Evolutionary conservation across 2,113 vertebrate genomes (phyloP).

Genomic region (Pelodiscus sinensis): DNA sequence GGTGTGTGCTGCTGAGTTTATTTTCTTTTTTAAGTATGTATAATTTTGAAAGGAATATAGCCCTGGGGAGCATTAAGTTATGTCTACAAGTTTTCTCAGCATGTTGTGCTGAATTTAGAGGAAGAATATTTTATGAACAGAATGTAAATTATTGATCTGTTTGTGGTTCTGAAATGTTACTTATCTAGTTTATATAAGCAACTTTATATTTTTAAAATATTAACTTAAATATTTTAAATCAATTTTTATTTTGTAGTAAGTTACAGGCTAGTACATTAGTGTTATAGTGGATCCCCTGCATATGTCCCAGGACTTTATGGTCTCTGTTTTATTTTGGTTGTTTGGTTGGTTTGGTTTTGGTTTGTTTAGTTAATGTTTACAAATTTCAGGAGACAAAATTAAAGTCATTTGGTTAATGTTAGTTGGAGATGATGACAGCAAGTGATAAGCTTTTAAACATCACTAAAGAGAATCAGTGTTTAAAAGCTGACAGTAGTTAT

Average conservation of each 20-base stretch:
- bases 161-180: neutral
- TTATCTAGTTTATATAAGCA: neutral
- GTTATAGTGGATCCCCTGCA: rapidly evolving
- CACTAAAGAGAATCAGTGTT: neutral
- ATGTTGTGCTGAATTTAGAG: neutral
- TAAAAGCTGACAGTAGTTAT: neutral
- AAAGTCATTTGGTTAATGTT: neutral
- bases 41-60: neutral
- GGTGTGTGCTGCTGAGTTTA: neutral
- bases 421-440: neutral
- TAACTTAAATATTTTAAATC: neutral
- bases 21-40: neutral
- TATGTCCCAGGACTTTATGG: neutral
- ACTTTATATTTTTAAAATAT: neutral
- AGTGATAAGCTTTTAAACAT: neutral
- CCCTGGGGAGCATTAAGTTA: neutral
- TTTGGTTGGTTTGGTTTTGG: neutral
- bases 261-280: neutral
- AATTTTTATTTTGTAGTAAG: neutral
- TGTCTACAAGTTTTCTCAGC: neutral
- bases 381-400: neutral
- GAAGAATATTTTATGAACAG: neutral
- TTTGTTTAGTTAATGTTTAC: no score
- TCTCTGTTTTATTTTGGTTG: neutral
- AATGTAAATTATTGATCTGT: neutral